Evolutionary conservation across 2,113 vertebrate genomes (phyloP).

Genomic region (Ardeotis arabs): DNA sequence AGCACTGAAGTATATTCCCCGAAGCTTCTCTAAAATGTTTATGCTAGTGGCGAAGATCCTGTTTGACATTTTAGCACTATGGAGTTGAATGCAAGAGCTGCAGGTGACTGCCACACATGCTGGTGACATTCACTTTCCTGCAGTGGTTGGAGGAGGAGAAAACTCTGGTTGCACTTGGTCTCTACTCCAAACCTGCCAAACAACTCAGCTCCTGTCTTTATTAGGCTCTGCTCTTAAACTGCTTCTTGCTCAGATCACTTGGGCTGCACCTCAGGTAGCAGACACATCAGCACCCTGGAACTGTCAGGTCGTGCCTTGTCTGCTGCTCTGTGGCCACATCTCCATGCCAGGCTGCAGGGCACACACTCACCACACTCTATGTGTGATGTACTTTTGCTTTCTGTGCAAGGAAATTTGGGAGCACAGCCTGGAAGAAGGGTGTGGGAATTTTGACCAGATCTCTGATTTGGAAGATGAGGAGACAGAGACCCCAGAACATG

Average conservation of each 20-base stretch:
- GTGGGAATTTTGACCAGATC: background rate
- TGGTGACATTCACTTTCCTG: conserved; percentile 6
- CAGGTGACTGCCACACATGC: background rate
- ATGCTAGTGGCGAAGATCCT: conserved; percentile 48
- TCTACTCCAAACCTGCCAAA: background rate
- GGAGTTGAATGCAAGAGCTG: conserved; percentile 3
- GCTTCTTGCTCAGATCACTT: background rate
- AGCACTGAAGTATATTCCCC: conserved; percentile 33
- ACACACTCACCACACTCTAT: fast-evolving
- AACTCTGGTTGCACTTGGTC: background rate
- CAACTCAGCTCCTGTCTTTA: background rate
- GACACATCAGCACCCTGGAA: fast-evolving
- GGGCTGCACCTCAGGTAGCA: background rate
- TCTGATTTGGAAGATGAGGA: background rate
- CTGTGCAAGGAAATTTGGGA: background rate
- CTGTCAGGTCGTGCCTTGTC: fast-evolving
- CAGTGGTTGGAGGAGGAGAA: background rate
- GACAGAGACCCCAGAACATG: background rate
- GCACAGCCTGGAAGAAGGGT: background rate
- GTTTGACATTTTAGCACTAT: conserved; percentile 52
- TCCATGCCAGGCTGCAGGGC: fast-evolving
- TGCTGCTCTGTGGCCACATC: background rate
- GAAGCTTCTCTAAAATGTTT: conserved; percentile 50
- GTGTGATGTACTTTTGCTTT: background rate
- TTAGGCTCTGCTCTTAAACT: background rate